Evolutionary conservation across 2,888 invertebrate genomes (phyloP).

Genomic region (Slavum lentiscoides): DNA sequence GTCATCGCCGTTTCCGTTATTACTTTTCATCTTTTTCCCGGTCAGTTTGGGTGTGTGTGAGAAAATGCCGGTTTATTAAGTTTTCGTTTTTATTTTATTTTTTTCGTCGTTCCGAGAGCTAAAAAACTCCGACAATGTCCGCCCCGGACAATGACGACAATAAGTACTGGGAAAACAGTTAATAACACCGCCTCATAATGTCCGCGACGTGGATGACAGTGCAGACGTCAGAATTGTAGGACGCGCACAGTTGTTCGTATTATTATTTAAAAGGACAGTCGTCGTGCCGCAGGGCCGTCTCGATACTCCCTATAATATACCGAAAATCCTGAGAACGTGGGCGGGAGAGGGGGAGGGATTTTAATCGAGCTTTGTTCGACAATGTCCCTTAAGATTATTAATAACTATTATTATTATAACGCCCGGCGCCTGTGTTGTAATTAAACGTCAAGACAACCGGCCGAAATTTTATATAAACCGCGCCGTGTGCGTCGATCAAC

Average conservation of each 20-base stretch:
- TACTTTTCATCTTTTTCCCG: too few relatives aligned
- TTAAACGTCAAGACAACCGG: slow-evolving; percentile 26
- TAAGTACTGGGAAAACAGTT: background rate
- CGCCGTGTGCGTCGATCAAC: background rate
- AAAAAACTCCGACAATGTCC: background rate
- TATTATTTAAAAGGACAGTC: background rate
- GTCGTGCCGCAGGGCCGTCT: background rate
- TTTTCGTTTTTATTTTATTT: background rate
- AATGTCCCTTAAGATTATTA: slow-evolving; percentile 1
- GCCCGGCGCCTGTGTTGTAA: background rate
- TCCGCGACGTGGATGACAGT: background rate
- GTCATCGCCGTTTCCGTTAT: too few relatives aligned
- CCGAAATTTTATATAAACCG: background rate
- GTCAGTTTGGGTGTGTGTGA: background rate
- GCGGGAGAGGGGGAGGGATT: background rate
- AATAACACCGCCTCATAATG: background rate
- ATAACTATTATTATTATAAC: slow-evolving; percentile 16
- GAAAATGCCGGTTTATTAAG: too few relatives aligned
- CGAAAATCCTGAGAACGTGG: too few relatives aligned
- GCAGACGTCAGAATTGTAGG: background rate
- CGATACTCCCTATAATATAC: background rate
- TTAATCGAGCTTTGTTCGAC: slow-evolving; percentile 5
- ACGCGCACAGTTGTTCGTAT: background rate
- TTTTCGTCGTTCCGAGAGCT: background rate
- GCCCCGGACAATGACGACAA: background rate